Percentiles rank a stretch among this genome's conserved stretches.
Evolutionary conservation across 2,797 vertebrate genomes (phyloP).

Genomic region (Cephalopachus bancanus): DNA sequence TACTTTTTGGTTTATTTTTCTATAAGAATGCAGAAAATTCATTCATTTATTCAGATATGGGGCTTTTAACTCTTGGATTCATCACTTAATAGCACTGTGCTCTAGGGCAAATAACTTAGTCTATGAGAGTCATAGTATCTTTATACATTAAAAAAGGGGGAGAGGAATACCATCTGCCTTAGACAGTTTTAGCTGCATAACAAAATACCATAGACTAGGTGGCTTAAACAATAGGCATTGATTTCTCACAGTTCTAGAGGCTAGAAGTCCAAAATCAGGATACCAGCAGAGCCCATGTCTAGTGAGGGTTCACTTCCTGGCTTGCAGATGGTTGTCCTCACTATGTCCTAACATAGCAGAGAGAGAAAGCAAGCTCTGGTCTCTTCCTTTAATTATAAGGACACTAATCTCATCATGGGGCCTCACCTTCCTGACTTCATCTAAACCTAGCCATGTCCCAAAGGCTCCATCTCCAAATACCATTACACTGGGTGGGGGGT

Average conservation of each 20-base stretch:
- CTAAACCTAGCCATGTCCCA: background rate
- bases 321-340: background rate
- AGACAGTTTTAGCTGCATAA: background rate
- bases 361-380: background rate
- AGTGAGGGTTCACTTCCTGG: background rate
- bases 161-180: background rate
- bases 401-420: background rate
- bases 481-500: background rate
- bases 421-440: background rate
- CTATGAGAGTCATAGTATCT: background rate
- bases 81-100: background rate
- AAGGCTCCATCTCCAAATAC: background rate
- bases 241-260: background rate
- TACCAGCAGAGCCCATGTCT: background rate
- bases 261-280: background rate
- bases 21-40: conserved; percentile 38
- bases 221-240: background rate
- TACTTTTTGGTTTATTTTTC: background rate
- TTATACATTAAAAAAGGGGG: background rate
- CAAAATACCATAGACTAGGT: background rate
- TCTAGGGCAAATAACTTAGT: background rate
- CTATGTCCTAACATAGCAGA: background rate
- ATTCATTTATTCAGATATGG: conserved; percentile 27
- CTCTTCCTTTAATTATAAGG: background rate
- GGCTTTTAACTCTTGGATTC: conserved; percentile 8